Percentiles rank a stretch among this genome's conserved stretches.
Conservation (phyloP, 1,140 invertebrate species). For the Heliconius melpomene region DNA sequence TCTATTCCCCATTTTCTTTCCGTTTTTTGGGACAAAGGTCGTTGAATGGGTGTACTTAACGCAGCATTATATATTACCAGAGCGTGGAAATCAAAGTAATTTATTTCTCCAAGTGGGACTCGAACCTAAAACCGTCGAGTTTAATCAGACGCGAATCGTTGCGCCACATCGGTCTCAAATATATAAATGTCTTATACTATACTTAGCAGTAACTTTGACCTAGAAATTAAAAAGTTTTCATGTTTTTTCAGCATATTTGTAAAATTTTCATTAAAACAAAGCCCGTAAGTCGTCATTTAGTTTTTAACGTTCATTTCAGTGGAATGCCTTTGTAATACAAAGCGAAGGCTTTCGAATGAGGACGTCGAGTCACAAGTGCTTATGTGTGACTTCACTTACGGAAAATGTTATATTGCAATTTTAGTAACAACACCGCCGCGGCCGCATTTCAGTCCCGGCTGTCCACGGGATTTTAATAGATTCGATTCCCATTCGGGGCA, state of each 20-base stretch:
- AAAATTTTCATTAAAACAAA: constrained; percentile 14
- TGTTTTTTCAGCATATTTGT: background rate
- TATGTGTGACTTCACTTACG: background rate
- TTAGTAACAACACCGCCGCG: background rate
- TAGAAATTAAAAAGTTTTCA: background rate
- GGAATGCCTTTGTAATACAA: constrained; percentile 14
- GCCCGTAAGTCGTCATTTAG: constrained; percentile 9
- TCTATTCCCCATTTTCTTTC: no score
- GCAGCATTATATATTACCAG: no score
- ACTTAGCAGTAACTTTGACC: background rate
- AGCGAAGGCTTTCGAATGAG: background rate
- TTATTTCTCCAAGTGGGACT: no score
- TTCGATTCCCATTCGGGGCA: no score
- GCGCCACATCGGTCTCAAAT: no score
- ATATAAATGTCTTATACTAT: background rate
- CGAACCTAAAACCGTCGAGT: no score
- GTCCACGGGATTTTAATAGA: no score
- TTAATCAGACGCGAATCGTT: no score
- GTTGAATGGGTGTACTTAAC: no score
- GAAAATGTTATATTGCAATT: background rate
- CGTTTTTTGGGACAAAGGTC: no score
- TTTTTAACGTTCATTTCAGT: constrained; percentile 13
- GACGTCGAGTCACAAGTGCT: background rate
- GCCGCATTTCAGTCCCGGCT: no score
- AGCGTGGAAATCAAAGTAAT: no score